Conservation (phyloP, 2,113 vertebrate genomes). For the Rhabdomys dilectus region DNA sequence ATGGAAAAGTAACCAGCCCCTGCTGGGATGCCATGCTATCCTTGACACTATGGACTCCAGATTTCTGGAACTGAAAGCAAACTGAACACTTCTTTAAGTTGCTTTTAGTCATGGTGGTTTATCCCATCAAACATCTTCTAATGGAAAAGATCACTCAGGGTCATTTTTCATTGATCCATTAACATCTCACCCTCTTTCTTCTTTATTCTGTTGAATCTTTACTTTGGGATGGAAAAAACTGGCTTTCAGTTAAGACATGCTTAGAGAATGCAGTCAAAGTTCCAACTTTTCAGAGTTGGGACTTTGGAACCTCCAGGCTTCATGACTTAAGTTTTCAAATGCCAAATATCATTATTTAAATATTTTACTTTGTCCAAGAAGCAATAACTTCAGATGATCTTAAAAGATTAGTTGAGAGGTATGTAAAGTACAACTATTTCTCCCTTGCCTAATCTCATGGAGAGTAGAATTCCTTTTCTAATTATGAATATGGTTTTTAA, state of each 20-base stretch:
- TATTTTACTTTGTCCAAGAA: neutral
- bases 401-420: conserved; percentile 17
- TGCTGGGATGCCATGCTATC: neutral
- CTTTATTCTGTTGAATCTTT: neutral
- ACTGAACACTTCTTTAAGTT: neutral
- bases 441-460: neutral
- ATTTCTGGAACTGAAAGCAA: neutral
- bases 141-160: neutral
- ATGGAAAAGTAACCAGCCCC: neutral
- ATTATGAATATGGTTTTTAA: neutral
- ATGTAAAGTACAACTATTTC: neutral
- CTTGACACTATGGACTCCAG: neutral
- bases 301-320: neutral
- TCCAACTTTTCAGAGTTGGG: neutral
- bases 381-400: neutral
- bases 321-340: conserved; percentile 26
- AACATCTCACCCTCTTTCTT: neutral
- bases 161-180: neutral
- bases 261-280: neutral
- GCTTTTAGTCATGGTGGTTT: neutral
- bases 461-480: neutral
- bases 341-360: conserved; percentile 9
- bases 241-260: neutral
- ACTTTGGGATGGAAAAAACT: neutral
- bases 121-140: neutral